Evolutionary conservation across 2,888 invertebrate species (phyloP).

Genomic region (Tenthredo amoena): DNA sequence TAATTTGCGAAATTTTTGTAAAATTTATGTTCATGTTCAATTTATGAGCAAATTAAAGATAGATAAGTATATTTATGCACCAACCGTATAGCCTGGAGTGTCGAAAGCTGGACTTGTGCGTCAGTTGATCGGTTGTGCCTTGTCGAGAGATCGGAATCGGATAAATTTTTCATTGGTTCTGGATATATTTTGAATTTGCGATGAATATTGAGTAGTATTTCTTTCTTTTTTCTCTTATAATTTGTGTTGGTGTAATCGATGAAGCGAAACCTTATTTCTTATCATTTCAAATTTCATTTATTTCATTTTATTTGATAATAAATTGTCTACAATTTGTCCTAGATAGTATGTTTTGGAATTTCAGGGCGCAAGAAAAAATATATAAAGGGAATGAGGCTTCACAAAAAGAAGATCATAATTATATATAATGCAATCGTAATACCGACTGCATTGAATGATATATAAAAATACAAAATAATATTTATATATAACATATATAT

Average conservation of each 20-base stretch:
- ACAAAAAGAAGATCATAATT: conserved; percentile 28
- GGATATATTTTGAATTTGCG: background rate
- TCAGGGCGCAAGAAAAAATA: conserved; percentile 68
- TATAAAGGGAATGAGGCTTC: conserved; percentile 53
- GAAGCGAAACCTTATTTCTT: background rate
- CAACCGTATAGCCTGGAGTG: background rate
- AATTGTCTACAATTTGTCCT: conserved; percentile 77
- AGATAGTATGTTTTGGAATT: conserved; percentile 76
- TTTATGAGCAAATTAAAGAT: background rate
- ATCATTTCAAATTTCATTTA: conserved; percentile 75
- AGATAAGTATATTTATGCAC: background rate
- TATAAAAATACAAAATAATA: conserved; percentile 44
- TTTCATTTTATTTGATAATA: conserved; percentile 77
- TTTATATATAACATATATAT: conserved; percentile 31
- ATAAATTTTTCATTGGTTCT: background rate
- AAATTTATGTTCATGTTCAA: background rate
- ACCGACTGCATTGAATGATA: background rate
- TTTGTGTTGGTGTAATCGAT: background rate
- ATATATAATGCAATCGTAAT: conserved; percentile 14
- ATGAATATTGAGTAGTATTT: background rate
- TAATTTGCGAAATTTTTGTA: background rate
- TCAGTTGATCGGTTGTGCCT: background rate
- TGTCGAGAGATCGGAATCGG: background rate
- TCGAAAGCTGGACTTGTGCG: background rate
- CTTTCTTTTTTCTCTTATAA: background rate